A percentile compares a stretch with the other conserved stretches of the same genome.
These are phyloP conservation scores for Platycnemis pennipes DNA, from an alignment of 2,888 invertebrate genomes.

Conservation along the genomic window DNA sequence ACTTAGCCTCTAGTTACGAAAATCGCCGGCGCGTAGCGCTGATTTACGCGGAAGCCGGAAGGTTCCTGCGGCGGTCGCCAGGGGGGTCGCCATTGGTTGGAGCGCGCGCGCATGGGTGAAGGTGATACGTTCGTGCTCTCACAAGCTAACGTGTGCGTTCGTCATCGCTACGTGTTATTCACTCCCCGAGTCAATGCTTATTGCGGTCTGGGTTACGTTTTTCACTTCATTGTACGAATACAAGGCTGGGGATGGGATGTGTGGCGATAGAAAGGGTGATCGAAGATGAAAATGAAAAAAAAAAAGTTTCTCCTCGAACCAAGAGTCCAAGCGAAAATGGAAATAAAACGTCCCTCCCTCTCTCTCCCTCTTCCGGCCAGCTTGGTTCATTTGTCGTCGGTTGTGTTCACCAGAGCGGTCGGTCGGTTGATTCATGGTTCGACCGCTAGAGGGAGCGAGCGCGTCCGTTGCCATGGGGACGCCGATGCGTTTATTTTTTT, in stretches of 20 bases:
- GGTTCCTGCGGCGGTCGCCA: not conserved
- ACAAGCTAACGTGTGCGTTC: not conserved
- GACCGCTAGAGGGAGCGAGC: not conserved
- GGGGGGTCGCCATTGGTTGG: not conserved
- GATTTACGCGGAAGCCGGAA: not conserved
- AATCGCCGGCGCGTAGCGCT: not conserved
- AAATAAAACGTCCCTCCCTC: not conserved
- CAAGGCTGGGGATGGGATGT: not conserved
- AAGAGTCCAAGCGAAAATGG: not conserved
- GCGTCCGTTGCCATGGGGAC: not conserved
- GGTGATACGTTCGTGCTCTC: not conserved
- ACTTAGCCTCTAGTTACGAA: not conserved
- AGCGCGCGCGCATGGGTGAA: not conserved
- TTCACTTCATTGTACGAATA: no score
- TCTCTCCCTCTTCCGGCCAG: not conserved
- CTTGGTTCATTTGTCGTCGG: constrained; percentile 2
- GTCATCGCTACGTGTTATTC: not conserved
- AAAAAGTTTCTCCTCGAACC: not conserved
- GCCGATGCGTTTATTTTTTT: not conserved
- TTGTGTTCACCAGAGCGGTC: not conserved
- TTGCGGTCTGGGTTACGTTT: no score
- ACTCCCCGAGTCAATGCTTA: no score
- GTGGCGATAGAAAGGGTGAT: not conserved
- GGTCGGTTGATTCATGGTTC: not conserved
- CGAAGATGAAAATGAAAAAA: not conserved